Base-by-base conservation (phyloP, 2,113 vertebrate genomes). In the Paedocypris sp. region DNA sequence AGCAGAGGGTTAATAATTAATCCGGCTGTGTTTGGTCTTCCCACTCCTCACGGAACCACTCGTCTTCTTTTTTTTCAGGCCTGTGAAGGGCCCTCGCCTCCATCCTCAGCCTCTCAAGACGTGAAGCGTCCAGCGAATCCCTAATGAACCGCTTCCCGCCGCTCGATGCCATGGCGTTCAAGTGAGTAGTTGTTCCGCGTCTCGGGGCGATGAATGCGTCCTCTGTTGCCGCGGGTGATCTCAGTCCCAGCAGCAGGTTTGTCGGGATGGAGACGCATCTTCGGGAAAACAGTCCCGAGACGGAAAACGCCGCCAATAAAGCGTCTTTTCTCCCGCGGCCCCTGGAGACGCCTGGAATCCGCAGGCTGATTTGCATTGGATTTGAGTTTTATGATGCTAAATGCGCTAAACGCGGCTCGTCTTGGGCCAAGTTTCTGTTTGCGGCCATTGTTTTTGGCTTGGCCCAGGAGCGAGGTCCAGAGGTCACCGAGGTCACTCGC, bases 81-180 rank as follows among this genome's bases (percentile, higher is more conserved):
- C 25, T 6, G 23, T 38, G 39, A 53, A 66, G 41, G 62, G 62
- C 64, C 8, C 45, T 58, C 2, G 4, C 19, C 19, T 31, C 5
- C 6, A 43, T 11, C 38, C 19, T 69, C 68, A 41, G 39, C 67
- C 33, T 2, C 73, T 11, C 63, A 23, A 66, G 64, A 73, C 53
- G 71, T 72, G 58, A 60, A 45, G 70, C 66, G 32, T 23, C 25
- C 60, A 62, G 65, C 68, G 71, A 13, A 46, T 64, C 67, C 81
- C 84, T 78, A 68, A 87, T 85, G 82, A 81, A 82, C 82, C 80
- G 78, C 18, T 83, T 73, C 77, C 82, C 76, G 58, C 72, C 79
- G 22, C 64, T 76, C 48, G 79, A 83, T 41, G 68, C 79, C 73
- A 85, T 87, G 85, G 80, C 81, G 4, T 83, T 83, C 79, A 87